These are phyloP conservation scores for Delichon dasypus DNA, from an alignment of 2,797 vertebrate species.

Conservation along the genomic window DNA sequence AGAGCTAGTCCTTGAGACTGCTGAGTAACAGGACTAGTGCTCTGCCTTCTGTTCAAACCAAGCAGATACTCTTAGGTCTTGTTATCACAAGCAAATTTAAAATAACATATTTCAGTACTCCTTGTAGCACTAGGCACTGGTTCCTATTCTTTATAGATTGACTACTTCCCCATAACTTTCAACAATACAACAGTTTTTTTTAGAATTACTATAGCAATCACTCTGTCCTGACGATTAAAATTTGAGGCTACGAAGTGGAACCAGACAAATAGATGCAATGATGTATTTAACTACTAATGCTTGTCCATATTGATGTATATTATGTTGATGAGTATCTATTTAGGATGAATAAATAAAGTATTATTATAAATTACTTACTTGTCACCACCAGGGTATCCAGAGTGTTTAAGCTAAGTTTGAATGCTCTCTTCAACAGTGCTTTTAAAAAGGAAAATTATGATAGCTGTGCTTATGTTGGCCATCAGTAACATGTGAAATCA, in stretches of 20 bases:
- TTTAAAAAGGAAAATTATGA: neutral
- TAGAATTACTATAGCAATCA: neutral
- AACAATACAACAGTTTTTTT: neutral
- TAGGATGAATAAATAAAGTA: neutral
- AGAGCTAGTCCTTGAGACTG: neutral
- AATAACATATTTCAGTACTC: neutral
- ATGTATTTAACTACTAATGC: neutral
- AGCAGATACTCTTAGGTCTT: neutral
- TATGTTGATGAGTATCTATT: neutral
- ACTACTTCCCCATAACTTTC: neutral
- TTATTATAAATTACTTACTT: neutral
- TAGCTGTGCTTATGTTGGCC: neutral
- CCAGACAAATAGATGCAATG: neutral
- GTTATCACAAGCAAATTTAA: neutral
- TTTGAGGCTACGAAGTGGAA: neutral
- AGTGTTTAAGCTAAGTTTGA: neutral
- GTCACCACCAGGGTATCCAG: neutral
- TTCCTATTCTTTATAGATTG: neutral
- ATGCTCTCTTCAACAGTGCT: neutral
- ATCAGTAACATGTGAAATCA: neutral
- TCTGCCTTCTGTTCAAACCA: neutral
- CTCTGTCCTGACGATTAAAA: neutral
- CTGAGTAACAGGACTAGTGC: neutral
- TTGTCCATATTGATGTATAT: neutral
- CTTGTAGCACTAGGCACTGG: neutral